A percentile compares a stretch with the other conserved stretches of the same genome.
These are phyloP conservation scores for Xenus cinereus DNA, from an alignment of 2,113 vertebrate species.

Conservation along the genomic window DNA sequence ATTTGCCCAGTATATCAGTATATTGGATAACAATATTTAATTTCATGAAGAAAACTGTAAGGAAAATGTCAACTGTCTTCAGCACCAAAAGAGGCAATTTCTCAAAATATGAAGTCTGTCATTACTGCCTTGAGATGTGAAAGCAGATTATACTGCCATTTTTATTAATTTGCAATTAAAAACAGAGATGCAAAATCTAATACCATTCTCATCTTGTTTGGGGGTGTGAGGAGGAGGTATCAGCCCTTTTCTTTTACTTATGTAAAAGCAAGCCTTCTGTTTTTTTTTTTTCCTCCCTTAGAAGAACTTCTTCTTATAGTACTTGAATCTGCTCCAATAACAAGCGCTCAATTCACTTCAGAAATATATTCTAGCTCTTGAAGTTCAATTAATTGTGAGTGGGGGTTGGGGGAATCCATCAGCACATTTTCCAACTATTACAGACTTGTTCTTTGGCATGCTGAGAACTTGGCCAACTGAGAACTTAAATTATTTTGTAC, in stretches of 20 bases:
- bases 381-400: constrained; percentile 16
- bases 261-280: constrained; percentile 10
- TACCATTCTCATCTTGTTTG: constrained; percentile 44
- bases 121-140: background rate
- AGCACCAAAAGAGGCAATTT: background rate
- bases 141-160: constrained; percentile 3
- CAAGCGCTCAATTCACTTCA: constrained; percentile 19
- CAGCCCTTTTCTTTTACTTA: constrained; percentile 40
- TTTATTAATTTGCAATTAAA: constrained; percentile 52
- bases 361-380: constrained; percentile 23
- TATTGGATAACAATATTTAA: background rate
- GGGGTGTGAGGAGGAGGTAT: constrained; percentile 49
- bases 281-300: background rate
- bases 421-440: constrained; percentile 15
- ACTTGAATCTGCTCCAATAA: constrained; percentile 43
- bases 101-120: background rate
- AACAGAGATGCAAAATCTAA: constrained; percentile 25
- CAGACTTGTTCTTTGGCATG: background rate
- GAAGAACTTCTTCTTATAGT: constrained; percentile 37
- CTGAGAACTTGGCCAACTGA: background rate
- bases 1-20: background rate
- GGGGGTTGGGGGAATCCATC: background rate
- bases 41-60: background rate
- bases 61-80: background rate
- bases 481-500: background rate